Base-by-base conservation (phyloP, 2,113 vertebrate genomes). In the Ia io region DNA sequence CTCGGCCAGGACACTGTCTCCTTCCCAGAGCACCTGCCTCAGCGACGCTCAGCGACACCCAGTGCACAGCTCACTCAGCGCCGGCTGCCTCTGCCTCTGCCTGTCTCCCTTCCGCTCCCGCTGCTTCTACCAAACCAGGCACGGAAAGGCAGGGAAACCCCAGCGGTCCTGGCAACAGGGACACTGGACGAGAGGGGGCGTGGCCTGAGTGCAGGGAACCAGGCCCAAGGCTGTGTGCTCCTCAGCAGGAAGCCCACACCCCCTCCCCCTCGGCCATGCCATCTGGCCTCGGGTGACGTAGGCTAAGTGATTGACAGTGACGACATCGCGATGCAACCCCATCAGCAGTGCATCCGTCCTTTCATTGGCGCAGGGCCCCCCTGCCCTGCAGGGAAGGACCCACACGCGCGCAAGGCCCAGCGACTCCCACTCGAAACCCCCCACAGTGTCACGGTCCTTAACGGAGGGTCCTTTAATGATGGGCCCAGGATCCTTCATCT, bases 1-100 rank as follows among this genome's bases (percentile, higher is more conserved):
- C 73, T 63, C 42, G 35, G 18, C 22, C 23, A 3, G 22, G 3
- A 61, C 0, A 23, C 56, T 20, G 28, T 14, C 65, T 10, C 37
- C 0, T 0, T 1, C 3, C 25, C 42, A 9, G 4, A 16, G 42
- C 47, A 4, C 35, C 1, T 1, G 0, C 2, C 37, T 14, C 6
- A 6, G 20, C 16, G 10, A 10, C 0, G 51, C 56, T 25, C 16
- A 76, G 7, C 83, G 22, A 61, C 2, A 12, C 20, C 40, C 5
- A 18, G 20, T 0, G 42, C 10, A 28, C 49, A 23, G 9, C 18
- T 13, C 35, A 1, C 3, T 0, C 2, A 2, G 16, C n/a, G n/a
- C 44, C 10, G 17, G 37, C n/a, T n/a, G 37, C 37, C 37, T 37
- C 44, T 14, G 44, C 17, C 30, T n/a, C 74, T 18, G 44, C 73